These are phyloP conservation scores for Drosophila stalkeri DNA, from an alignment of 2,888 invertebrate genomes.

Conservation along the genomic window DNA sequence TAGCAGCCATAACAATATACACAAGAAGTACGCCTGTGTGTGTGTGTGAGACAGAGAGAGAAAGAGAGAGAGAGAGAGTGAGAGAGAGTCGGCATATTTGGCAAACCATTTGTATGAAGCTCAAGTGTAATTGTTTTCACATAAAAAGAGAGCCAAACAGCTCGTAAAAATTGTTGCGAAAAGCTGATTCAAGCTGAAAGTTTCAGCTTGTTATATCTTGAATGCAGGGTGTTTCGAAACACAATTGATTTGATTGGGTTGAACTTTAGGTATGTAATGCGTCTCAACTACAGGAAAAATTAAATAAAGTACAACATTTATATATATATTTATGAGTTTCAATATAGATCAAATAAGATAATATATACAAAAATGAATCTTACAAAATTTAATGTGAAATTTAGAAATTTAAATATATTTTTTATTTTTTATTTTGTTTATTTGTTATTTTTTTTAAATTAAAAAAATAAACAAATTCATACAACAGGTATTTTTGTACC, in stretches of 20 bases:
- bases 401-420: too few species aligned
- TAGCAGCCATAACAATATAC: slow-evolving; percentile 44
- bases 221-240: slow-evolving; percentile 56
- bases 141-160: slow-evolving; percentile 60
- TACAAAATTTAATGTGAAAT: too few species aligned
- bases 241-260: not conserved
- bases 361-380: too few species aligned
- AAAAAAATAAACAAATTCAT: too few species aligned
- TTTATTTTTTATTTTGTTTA: too few species aligned
- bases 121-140: slow-evolving; percentile 74
- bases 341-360: too few species aligned
- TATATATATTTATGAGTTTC: too few species aligned
- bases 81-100: not conserved
- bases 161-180: slow-evolving; percentile 51
- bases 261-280: too few species aligned
- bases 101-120: slow-evolving; percentile 41
- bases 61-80: not conserved
- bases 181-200: slow-evolving; percentile 22
- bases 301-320: too few species aligned
- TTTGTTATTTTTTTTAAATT: too few species aligned
- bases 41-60: not conserved
- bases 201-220: slow-evolving; percentile 23
- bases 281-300: too few species aligned
- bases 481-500: too few species aligned
- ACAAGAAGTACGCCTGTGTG: not conserved